phyloP scores from a whole-genome alignment of 2,113 vertebrate genomes.

The Rattus rattus region DNA sequence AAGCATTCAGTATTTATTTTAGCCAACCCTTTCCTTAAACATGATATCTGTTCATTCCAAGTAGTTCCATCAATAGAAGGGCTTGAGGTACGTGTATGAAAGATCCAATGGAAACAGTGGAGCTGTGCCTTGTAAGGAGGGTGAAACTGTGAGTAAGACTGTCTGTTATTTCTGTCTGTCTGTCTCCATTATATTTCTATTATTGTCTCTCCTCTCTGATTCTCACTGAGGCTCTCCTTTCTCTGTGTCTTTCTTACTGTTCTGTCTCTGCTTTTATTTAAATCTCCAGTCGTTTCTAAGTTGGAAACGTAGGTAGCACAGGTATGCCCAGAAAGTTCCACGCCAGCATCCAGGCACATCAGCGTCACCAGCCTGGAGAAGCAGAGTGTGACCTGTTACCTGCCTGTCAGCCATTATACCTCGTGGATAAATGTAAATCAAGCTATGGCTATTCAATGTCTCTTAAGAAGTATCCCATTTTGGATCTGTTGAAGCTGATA shows the following conservation, averaged over 20 bases:
- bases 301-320: neutral
- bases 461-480: neutral
- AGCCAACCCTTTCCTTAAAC: neutral
- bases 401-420: neutral
- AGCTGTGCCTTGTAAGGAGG: too few relatives aligned
- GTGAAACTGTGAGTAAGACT: rapidly evolving
- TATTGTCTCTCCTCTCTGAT: neutral
- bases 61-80: neutral
- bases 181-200: neutral
- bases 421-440: neutral
- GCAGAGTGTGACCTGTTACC: neutral
- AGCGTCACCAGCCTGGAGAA: neutral
- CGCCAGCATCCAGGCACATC: neutral
- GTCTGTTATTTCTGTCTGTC: neutral
- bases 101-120: neutral
- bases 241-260: neutral
- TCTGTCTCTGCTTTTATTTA: neutral
- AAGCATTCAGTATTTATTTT: neutral
- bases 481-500: neutral
- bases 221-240: neutral
- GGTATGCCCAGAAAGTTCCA: neutral
- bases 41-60: neutral
- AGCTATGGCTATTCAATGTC: neutral
- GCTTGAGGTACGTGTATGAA: neutral
- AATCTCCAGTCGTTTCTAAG: neutral